A percentile compares a stretch with the other conserved stretches of the same genome.
These are phyloP conservation scores for Oxyura jamaicensis DNA, from an alignment of 2,113 vertebrate genomes.

Conservation along the genomic window DNA sequence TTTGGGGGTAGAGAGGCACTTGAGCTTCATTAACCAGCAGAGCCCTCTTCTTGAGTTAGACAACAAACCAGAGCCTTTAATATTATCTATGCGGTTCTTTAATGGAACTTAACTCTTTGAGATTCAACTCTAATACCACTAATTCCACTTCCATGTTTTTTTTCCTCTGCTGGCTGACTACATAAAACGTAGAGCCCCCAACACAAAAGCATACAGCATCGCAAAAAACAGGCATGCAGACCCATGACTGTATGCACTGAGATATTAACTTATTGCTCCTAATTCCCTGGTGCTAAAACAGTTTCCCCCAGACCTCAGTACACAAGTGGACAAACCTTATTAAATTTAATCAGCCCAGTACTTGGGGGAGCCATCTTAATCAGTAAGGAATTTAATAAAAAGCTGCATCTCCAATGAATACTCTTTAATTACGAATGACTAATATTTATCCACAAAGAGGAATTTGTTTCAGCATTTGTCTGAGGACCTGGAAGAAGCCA, in stretches of 20 bases:
- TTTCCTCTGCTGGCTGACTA: not conserved
- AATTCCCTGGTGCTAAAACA: constrained; percentile 57
- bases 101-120: not conserved
- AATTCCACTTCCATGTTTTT: not conserved
- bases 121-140: not conserved
- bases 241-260: not conserved
- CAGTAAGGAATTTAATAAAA: constrained; percentile 79
- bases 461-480: constrained; percentile 79
- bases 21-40: not conserved
- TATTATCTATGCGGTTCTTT: not conserved
- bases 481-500: constrained; percentile 72
- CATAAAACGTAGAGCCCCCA: not conserved
- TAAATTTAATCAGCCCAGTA: constrained; percentile 72
- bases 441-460: constrained; percentile 78
- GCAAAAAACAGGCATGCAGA: not conserved
- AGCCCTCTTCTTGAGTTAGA: not conserved
- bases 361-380: constrained; percentile 74
- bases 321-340: constrained; percentile 74
- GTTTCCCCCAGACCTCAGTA: constrained; percentile 67
- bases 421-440: constrained; percentile 73
- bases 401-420: constrained; percentile 64
- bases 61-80: constrained; percentile 13
- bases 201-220: not conserved
- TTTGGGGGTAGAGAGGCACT: not conserved
- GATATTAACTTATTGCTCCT: constrained; percentile 22